Conservation (phyloP, 2,113 vertebrate species). For the Heterochromis multidens region DNA sequence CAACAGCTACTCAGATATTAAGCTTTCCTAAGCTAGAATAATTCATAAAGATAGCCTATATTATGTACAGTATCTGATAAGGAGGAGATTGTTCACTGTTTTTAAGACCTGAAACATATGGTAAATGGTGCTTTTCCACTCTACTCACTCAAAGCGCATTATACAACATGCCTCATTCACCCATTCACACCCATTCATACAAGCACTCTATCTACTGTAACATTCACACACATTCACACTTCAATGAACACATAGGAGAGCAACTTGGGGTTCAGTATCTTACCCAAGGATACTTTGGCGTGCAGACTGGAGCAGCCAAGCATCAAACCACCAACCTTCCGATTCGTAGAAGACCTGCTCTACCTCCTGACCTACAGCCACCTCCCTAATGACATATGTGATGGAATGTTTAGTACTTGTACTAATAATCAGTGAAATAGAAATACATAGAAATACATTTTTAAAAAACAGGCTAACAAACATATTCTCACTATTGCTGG, state of each 20-base stretch:
- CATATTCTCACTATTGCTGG: background rate
- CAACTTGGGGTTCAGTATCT: background rate
- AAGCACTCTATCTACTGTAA: background rate
- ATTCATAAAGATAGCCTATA: background rate
- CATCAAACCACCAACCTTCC: background rate
- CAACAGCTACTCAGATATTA: background rate
- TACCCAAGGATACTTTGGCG: background rate
- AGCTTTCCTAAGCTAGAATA: background rate
- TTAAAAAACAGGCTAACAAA: too few relatives aligned
- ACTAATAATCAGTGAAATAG: too few relatives aligned
- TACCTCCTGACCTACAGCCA: background rate
- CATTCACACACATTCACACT: background rate
- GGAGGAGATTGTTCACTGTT: background rate
- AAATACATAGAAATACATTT: too few relatives aligned
- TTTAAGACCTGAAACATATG: background rate
- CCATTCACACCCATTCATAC: background rate
- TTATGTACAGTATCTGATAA: background rate
- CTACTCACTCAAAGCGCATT: background rate
- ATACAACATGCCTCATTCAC: background rate
- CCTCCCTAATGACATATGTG: background rate
- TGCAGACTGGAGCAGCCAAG: too few relatives aligned
- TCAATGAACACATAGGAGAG: background rate
- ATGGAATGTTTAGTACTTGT: background rate
- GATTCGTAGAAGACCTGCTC: background rate
- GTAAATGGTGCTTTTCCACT: background rate